A percentile compares a stretch with the other conserved stretches of the same genome.
These are phyloP conservation scores for Pteronotus mesoamericanus DNA, from an alignment of 2,797 vertebrate species.

Conservation along the genomic window DNA sequence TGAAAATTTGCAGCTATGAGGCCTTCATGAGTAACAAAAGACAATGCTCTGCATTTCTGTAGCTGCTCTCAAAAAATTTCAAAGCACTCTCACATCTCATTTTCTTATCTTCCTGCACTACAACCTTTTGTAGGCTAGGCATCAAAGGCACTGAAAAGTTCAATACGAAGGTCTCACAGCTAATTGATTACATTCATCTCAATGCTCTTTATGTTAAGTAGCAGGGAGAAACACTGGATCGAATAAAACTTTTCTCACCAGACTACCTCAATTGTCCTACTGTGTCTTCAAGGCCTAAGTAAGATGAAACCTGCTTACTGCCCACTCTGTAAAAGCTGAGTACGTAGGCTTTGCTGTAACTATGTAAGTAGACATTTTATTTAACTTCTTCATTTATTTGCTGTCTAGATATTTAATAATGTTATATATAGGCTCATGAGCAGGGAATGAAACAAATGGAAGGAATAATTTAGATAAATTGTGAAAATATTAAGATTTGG, in stretches of 20 bases:
- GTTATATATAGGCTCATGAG: not conserved
- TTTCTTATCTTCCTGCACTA: not conserved
- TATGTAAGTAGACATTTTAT: not conserved
- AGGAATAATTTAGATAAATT: not conserved
- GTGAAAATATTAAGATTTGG: not conserved
- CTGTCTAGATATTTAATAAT: not conserved
- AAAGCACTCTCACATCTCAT: not conserved
- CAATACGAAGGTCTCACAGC: slow-evolving; percentile 46
- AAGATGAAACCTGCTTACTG: not conserved
- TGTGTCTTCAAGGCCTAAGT: not conserved
- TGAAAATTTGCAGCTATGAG: slow-evolving; percentile 32
- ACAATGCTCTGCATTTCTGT: not conserved
- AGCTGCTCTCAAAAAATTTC: slow-evolving; percentile 14
- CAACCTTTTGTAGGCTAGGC: not conserved
- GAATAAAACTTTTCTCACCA: slow-evolving; percentile 6
- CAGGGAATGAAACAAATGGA: not conserved
- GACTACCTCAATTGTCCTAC: not conserved
- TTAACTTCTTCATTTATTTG: slow-evolving; percentile 6
- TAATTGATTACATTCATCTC: slow-evolving; percentile 4
- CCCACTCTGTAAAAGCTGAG: not conserved
- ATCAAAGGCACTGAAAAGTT: slow-evolving; percentile 13
- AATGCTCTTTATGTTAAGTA: slow-evolving; percentile 23
- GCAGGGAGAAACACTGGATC: not conserved
- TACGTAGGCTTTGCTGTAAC: slow-evolving; percentile 25
- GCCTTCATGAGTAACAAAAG: not conserved